Base-by-base conservation (phyloP, 2,888 invertebrate species). In the Ischnus inquisitorius region DNA sequence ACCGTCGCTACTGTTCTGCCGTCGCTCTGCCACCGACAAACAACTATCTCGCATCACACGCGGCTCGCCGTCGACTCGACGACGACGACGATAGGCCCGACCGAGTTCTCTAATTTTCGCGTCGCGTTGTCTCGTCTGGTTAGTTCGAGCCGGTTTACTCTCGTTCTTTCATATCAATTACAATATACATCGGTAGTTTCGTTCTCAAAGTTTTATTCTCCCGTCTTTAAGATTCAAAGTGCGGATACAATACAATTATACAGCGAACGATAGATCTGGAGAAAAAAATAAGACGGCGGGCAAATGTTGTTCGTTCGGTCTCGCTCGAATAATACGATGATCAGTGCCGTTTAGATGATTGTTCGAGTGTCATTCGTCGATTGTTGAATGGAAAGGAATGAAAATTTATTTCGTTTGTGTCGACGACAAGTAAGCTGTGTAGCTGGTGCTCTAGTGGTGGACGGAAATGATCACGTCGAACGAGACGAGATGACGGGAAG, bases 1-100 rank as follows among this genome's bases (percentile, higher is more conserved):
- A 19, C 54, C 22, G 54, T 22, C 89, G 88, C 88, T 88, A 87
- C 88, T 82, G 54, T 4, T 22, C 54, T 54, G 19, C 54, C 54
- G 77, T 82, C 77, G 82, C 72, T 82, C 72, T 82, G 77, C 84
- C 88, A 87, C 85, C 88, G 87, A 89, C 88, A 88, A 88, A 87
- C 88, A 88, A 87, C 80, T 81, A 81, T 84, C 75, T 75, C 87
- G 81, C 86, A 85, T 86, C 86, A 85, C 85, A 80, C 84, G 79
- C 84, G 83, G 86, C 78, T 82, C 62, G 83, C 69, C 82, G 78
- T 84, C 71, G 84, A 84, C 81, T 51, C 75, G 75, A 79, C 84
- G 71, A 76, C 79, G 78, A 79, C 79, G 76, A 64, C 71, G n/a
- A 68, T 57, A 48, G 75, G 71, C 16, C 16, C 65, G 77, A 51